Conservation (phyloP, 2,113 vertebrate genomes). For the Myotis davidii region DNA sequence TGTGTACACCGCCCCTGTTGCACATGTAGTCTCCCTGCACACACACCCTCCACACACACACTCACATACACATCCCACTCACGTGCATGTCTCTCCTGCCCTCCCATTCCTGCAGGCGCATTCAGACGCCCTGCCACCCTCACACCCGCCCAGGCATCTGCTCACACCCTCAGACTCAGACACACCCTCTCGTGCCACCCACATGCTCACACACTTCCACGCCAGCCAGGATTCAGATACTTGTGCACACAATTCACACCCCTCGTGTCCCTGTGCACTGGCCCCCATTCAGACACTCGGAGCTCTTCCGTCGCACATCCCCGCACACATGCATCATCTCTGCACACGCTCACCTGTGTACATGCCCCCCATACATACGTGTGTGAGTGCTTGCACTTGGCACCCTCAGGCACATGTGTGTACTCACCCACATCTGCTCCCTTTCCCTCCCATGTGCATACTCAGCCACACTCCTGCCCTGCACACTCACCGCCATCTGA, state of each 20-base stretch:
- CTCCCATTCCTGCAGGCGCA: accelerated
- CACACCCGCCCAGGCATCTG: background rate
- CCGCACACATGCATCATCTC: accelerated
- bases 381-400: background rate
- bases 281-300: too few species aligned
- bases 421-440: background rate
- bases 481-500: background rate
- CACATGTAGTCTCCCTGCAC: accelerated
- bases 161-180: background rate
- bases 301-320: accelerated
- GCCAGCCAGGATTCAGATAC: background rate
- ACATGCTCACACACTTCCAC: background rate
- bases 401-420: background rate
- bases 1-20: accelerated
- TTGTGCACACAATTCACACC: background rate
- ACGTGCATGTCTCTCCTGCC: background rate
- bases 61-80: background rate
- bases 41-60: background rate
- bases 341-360: background rate
- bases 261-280: accelerated
- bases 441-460: accelerated
- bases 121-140: background rate
- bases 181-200: background rate
- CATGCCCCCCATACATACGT: accelerated
- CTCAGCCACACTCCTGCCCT: background rate